A percentile compares a stretch with the other conserved stretches of the same genome.
phyloP scores from a whole-genome alignment of 2,113 vertebrate genomes.

The Xyliphius kryptos region DNA sequence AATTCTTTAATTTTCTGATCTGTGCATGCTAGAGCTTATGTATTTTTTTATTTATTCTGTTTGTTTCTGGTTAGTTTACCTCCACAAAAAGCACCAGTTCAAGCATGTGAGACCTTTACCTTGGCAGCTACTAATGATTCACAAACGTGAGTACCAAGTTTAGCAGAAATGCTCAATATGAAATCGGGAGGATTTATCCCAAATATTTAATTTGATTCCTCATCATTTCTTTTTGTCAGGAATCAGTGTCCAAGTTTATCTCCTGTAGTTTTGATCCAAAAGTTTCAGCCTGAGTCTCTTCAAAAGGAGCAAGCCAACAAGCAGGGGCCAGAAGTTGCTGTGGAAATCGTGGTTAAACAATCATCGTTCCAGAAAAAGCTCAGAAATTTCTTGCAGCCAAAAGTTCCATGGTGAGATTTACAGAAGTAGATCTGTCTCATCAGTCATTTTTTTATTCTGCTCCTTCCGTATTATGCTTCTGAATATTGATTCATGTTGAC shows the following conservation, averaged over 20 bases:
- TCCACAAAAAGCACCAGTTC: background rate
- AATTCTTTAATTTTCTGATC: background rate
- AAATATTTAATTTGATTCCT: background rate
- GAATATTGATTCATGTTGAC: no score
- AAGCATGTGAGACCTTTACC: background rate
- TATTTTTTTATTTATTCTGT: background rate
- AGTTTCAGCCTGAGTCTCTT: background rate
- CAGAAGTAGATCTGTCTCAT: background rate
- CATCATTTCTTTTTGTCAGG: constrained; percentile 12
- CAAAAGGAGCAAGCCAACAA: background rate
- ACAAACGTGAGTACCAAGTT: constrained; percentile 11
- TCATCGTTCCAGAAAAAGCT: constrained; percentile 52
- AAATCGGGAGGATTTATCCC: background rate
- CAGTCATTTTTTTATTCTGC: no score
- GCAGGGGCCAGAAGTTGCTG: background rate
- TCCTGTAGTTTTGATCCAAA: constrained; percentile 3
- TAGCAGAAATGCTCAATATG: no score
- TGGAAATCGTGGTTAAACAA: constrained; percentile 18
- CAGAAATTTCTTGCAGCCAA: constrained; percentile 39
- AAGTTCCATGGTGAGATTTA: constrained; percentile 46
- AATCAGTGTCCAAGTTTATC: background rate
- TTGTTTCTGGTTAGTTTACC: constrained; percentile 1
- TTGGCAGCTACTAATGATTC: background rate
- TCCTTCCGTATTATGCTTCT: no score
- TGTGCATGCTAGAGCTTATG: background rate